Base-by-base conservation (phyloP, 2,888 invertebrate species). In the Parnassius mnemosyne region DNA sequence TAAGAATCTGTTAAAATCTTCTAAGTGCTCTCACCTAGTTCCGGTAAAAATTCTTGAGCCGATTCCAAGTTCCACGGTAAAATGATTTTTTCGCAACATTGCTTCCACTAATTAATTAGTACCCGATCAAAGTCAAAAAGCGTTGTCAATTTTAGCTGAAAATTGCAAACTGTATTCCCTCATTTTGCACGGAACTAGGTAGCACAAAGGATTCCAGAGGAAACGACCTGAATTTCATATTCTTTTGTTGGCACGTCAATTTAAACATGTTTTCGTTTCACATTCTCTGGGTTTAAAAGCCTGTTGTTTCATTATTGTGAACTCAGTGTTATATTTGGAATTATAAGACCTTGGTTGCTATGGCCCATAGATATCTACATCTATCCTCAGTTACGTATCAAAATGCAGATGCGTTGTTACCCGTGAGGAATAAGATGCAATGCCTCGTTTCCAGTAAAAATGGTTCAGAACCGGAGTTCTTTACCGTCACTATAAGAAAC, bases 151-250 rank as follows among this genome's bases (percentile, higher is more conserved):
- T 58, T 63, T 44, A 20, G 52, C 58, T 54, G 50, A 16, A 51
- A 41, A 41, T 57, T 61, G 20, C 20, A 51, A 41, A 41, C 53
- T 61, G n/a, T 41, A 43, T 54, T 46, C 44, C 43, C 34, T 49
- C 56, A 56, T 60, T 61, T 54, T 53, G 44, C 49, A 34, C 53
- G 46, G 42, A 54, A 13, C 13, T 50, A 51, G 42, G 54, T 57
- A 42, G 60, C 61, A 64, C 65, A 68, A 69, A 69, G 66, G 63
- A 65, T 68, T 65, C 63, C 57, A 34, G 44, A 64, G 65, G 56
- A 68, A 67, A 63, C 61, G 61, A 64, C 65, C 63, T 50, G 65
- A 66, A 66, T 65, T 65, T 63, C 63, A 67, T 67, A 68, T 63
- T 63, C 51, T 51, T 65, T 62, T 66, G 64, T 52, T 54, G 53